Percentiles rank a stretch among this genome's conserved stretches.
These are phyloP conservation scores for Rhinichthys osculus DNA, from an alignment of 2,797 vertebrate species.

Conservation along the genomic window DNA sequence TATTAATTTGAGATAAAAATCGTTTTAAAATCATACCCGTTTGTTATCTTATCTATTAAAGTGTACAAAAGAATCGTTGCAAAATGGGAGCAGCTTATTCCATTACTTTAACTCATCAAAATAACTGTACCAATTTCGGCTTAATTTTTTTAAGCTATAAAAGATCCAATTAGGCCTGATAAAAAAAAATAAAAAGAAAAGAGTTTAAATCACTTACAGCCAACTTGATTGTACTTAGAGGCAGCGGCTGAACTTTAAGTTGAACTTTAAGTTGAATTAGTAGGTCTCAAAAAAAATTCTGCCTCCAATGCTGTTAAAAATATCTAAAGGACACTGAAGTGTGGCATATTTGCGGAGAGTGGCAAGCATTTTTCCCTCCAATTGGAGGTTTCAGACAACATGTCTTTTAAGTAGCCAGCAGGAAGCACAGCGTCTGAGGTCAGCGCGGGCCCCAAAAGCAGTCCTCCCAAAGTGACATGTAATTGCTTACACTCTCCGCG, in stretches of 20 bases:
- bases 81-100: neutral
- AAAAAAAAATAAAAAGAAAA: too few species aligned
- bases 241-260: neutral
- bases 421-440: constrained; percentile 55
- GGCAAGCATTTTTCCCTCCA: neutral
- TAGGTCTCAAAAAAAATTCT: neutral
- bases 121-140: neutral
- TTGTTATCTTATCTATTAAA: too few species aligned
- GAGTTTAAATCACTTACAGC: neutral
- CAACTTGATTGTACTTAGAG: neutral
- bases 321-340: neutral
- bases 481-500: constrained; percentile 58
- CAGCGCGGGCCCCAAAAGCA: constrained; percentile 41
- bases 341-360: neutral
- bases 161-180: neutral
- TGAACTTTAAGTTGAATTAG: neutral
- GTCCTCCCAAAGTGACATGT: constrained; percentile 60
- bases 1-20: too few species aligned
- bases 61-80: too few species aligned
- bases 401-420: constrained; percentile 55
- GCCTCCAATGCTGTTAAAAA: neutral
- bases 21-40: too few species aligned
- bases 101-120: neutral
- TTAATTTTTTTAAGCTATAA: neutral
- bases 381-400: constrained; percentile 54